Percentiles rank a stretch among this genome's conserved stretches.
Conservation (phyloP, 2,113 vertebrate species). For the Passer domesticus region DNA sequence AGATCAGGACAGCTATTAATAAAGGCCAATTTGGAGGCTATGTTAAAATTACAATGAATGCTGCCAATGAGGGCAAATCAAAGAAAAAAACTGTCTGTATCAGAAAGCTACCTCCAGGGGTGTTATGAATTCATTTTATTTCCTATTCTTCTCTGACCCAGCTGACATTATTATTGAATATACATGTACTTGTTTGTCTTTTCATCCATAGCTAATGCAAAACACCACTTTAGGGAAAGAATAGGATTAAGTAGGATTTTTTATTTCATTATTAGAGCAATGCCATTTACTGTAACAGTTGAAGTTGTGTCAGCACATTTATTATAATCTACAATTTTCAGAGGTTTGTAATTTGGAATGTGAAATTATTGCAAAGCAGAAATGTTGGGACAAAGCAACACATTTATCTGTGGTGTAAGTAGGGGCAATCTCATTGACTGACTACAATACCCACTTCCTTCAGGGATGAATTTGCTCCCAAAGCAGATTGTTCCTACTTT, state of each 20-base stretch:
- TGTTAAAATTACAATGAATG: slow-evolving; percentile 35
- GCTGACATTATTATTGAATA: slow-evolving; percentile 71
- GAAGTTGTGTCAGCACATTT: slow-evolving; percentile 54
- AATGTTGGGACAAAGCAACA: not conserved
- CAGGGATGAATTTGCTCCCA: slow-evolving; percentile 14
- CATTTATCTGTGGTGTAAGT: slow-evolving; percentile 48
- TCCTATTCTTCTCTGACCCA: slow-evolving; percentile 62
- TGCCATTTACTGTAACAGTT: slow-evolving; percentile 32
- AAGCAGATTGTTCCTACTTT: slow-evolving; percentile 16
- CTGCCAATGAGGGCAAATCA: slow-evolving; percentile 35
- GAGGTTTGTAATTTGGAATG: slow-evolving; percentile 55
- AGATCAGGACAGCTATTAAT: slow-evolving; percentile 39
- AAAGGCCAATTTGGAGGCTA: not conserved
- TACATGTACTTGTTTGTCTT: slow-evolving; percentile 72
- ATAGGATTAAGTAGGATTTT: slow-evolving; percentile 62
- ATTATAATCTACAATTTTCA: slow-evolving; percentile 56
- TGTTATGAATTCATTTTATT: slow-evolving; percentile 64
- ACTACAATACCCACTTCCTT: slow-evolving; percentile 32
- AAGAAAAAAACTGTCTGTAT: slow-evolving; percentile 31
- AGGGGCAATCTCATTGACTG: slow-evolving; percentile 45
- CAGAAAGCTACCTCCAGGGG: slow-evolving; percentile 54
- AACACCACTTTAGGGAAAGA: slow-evolving; percentile 64
- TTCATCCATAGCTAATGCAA: slow-evolving; percentile 69
- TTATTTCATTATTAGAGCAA: slow-evolving; percentile 69
- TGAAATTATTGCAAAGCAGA: slow-evolving; percentile 33